Evolutionary conservation across 2,797 vertebrate species (phyloP), one percentile per base, ranked within the genome.

Genomic region (Microctenopoma stevenorrisi): DNA sequence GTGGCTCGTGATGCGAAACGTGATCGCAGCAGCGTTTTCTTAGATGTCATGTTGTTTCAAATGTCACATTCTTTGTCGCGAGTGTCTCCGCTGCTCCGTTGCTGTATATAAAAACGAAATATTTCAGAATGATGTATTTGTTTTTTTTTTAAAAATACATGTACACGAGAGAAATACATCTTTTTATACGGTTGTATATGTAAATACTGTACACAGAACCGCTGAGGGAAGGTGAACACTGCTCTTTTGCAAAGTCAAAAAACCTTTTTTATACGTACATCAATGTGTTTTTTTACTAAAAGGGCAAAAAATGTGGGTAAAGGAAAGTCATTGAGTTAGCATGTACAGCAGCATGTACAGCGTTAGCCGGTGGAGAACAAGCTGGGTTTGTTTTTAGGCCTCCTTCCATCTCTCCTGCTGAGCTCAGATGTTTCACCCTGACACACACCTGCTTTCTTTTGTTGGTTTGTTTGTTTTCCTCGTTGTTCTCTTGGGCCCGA

Each of bases 271-370:
- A 78, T 79, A 70, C 64, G 70, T 79, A 64, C 64, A 82, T 78
- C 74, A 54, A 46, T 74, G 5, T 74, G 58, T 85, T 81, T 89
- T 88, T 90, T 91, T 80, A 83, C 65, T 56, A 59, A 84, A 85
- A 65, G 28, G 53, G 50, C 26, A 74, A 74, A 72, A 72, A 49
- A 71, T 47, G 38, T 54, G 68, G 70, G 62, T 57, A 33, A 58
- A 71, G 66, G 72, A 73, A 64, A 30, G 64, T 75, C 63, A 44
- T 56, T 66, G 76, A 76, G 59, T 81, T 65, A 50, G 85, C 81
- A 85, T 87, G 83, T 83, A 78, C 59, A 78, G 76, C 63, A 26
- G 51, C 46, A 78, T 82, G 74, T 70, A 55, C 68, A 3, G 50
- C 28, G 57, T 72, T 53, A 0, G 47, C 84, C 82, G 69, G 82